phyloP scores from a whole-genome alignment of 2,797 vertebrate genomes.

The Sebastes oblongus region DNA sequence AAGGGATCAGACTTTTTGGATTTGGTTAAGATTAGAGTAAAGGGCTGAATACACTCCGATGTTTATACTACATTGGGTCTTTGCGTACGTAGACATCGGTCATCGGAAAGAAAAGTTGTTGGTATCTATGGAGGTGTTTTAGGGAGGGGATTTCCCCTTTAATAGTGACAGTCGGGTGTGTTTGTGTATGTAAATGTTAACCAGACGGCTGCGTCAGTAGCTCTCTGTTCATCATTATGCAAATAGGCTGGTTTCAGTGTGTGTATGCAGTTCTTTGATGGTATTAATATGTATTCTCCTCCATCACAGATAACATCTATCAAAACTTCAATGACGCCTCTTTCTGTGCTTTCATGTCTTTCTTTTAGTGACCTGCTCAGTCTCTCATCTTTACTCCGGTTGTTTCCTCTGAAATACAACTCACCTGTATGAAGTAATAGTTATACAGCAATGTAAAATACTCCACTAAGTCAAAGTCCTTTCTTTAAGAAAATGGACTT shows the following conservation, averaged over 20 bases:
- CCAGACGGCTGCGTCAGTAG: neutral
- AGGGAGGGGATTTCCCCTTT: neutral
- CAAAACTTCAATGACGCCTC: neutral
- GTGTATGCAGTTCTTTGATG: neutral
- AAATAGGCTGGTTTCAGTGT: constrained; percentile 14
- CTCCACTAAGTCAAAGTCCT: neutral
- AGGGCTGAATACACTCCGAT: neutral
- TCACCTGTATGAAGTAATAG: neutral
- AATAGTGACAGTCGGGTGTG: neutral
- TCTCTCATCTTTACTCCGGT: neutral
- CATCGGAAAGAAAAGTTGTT: too few species aligned
- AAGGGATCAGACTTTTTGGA: too few species aligned
- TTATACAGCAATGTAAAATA: neutral
- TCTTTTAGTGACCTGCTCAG: neutral
- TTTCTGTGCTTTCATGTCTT: constrained; percentile 8
- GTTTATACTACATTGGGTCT: neutral
- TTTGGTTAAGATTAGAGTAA: neutral
- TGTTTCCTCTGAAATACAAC: neutral
- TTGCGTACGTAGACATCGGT: neutral
- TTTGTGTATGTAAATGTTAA: constrained; percentile 30
- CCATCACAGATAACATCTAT: constrained; percentile 14
- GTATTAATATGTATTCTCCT: neutral
- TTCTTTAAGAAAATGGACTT: neutral
- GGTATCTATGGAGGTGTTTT: neutral
- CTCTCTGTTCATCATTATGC: constrained; percentile 23